These are phyloP conservation scores for Hippasteria phrygiana DNA, from an alignment of 53 echinoderm and acorn worm species.

Conservation along the genomic window DNA sequence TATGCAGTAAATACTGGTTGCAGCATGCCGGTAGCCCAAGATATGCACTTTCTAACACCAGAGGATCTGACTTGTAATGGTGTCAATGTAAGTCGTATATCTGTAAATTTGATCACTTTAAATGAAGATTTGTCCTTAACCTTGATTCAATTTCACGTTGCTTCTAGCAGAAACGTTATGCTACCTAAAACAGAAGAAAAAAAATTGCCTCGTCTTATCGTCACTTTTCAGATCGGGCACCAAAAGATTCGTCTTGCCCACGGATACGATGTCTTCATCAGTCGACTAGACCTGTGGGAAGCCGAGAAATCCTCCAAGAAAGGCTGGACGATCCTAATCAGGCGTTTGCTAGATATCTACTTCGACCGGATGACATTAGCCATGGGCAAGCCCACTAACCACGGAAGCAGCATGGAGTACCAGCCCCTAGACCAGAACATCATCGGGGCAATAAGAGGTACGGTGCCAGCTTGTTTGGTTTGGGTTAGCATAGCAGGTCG, in stretches of 20 bases:
- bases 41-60: constrained; percentile 32
- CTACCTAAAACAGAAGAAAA: no score
- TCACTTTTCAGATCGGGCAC: constrained; percentile 38
- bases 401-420: constrained; percentile 52
- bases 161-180: no score
- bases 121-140: no score
- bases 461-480: not conserved
- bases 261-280: constrained; percentile 62
- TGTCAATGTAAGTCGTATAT: constrained; percentile 44
- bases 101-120: not conserved
- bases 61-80: constrained; percentile 42
- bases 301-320: constrained; percentile 52
- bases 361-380: constrained; percentile 69
- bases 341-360: constrained; percentile 60
- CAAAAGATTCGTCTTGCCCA: constrained; percentile 52
- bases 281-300: constrained; percentile 40
- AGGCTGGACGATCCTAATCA: constrained; percentile 56
- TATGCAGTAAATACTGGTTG: not conserved
- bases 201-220: not conserved
- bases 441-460: constrained; percentile 59
- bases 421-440: constrained; percentile 60
- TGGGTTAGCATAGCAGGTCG: no score
- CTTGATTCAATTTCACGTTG: no score
- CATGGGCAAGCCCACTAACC: constrained; percentile 62
- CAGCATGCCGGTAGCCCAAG: constrained; percentile 25